Conservation (phyloP, 2,888 invertebrate genomes). For the Thymelicus sylvestris region DNA sequence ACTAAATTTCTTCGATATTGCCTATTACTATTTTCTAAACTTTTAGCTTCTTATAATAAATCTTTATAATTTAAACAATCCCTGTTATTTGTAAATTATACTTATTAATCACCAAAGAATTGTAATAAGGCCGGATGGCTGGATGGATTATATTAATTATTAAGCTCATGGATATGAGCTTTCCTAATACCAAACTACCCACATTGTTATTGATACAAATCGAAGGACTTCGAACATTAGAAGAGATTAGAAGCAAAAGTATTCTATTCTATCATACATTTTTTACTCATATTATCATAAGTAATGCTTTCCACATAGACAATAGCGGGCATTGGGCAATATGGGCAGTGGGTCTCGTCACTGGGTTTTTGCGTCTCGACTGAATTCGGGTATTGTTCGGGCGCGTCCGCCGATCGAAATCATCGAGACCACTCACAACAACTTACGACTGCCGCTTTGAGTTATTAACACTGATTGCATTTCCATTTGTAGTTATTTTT, state of each 20-base stretch:
- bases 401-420: slow-evolving; percentile 12
- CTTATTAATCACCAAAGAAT: too few relatives aligned
- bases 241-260: background rate
- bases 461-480: slow-evolving; percentile 28
- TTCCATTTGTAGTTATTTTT: slow-evolving; percentile 4
- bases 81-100: too few relatives aligned
- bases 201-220: background rate
- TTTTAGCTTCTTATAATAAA: too few relatives aligned
- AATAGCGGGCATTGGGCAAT: slow-evolving; percentile 71
- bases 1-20: too few relatives aligned
- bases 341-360: slow-evolving; percentile 60
- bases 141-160: too few relatives aligned
- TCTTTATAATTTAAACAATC: too few relatives aligned
- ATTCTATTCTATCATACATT: background rate
- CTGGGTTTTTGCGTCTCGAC: slow-evolving; percentile 3
- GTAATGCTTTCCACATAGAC: slow-evolving; percentile 55
- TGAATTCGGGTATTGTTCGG: background rate
- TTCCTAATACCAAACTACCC: too few relatives aligned
- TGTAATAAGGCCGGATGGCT: too few relatives aligned
- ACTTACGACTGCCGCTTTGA: slow-evolving; percentile 18
- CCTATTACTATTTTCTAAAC: too few relatives aligned
- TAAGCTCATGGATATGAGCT: too few relatives aligned
- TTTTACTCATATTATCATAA: background rate
- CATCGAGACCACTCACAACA: slow-evolving; percentile 19
- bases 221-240: background rate